Conservation (phyloP, 2,113 vertebrate genomes). For the Oreochromis spilurus region DNA sequence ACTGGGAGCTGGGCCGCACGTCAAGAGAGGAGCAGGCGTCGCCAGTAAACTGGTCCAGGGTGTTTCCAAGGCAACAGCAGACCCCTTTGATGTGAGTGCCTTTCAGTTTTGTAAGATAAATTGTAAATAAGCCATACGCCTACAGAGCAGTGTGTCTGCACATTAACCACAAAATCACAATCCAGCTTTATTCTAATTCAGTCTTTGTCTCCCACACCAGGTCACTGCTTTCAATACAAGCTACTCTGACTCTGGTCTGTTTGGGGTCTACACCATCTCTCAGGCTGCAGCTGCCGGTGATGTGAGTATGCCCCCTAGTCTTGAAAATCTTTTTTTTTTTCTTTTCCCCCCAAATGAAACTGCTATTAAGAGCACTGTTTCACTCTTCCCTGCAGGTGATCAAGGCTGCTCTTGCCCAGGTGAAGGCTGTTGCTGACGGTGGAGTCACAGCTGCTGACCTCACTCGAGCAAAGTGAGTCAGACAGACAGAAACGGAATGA, state of each 20-base stretch:
- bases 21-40: constrained; percentile 83
- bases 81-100: constrained; percentile 88
- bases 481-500: not conserved
- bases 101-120: not conserved
- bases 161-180: not conserved
- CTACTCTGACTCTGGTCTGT: constrained; percentile 94
- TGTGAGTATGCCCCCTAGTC: constrained; percentile 70
- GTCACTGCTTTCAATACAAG: constrained; percentile 84
- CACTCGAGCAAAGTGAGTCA: constrained; percentile 86
- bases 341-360: not conserved
- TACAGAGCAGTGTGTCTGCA: not conserved
- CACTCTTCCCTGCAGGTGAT: constrained; percentile 76
- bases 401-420: constrained; percentile 82
- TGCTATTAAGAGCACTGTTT: not conserved
- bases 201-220: constrained; percentile 55
- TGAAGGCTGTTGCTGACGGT: constrained; percentile 83
- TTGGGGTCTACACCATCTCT: constrained; percentile 87
- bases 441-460: constrained; percentile 79
- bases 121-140: not conserved
- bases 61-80: constrained; percentile 75
- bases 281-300: constrained; percentile 76
- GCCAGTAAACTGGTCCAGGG: constrained; percentile 80
- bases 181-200: not conserved
- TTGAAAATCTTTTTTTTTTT: not conserved
- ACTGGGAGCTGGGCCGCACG: constrained; percentile 83